Base-by-base conservation (phyloP, 2,888 invertebrate species). In the Scaeva pyrastri region DNA sequence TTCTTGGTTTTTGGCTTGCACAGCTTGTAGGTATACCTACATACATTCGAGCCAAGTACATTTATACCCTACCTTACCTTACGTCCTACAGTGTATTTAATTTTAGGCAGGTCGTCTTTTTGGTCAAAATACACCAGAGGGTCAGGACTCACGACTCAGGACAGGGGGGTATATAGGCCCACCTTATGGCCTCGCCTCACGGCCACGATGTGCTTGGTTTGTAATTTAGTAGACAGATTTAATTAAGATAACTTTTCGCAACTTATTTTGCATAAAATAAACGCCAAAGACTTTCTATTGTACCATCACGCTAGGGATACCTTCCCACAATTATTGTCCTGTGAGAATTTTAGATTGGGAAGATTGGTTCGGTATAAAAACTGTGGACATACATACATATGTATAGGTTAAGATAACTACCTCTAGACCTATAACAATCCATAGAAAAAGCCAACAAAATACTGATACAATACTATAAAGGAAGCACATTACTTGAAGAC, bases 191-290 rank as follows among this genome's bases (percentile, higher is more conserved):
- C 52, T 52, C 23, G 55, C 62, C 62, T 48, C 45, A 55, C 8
- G 12, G 11, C 43, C 74, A 75, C 43, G 58, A 64, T 58, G 71
- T 66, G 70, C 75, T 80, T 72, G 66, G 71, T 66, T 84, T 79
- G 75, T 79, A 75, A 84, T 84, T 84, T 84, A 84, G 74, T 75
- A 71, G 80, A 62, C 64, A 75, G 84, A 84, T 84, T 84, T 84
- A 84, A 84, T 84, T 84, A 84, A 84, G 84, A 84, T 84, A 84
- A 84, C 84, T 84, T 84, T 80, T 80, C 74, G 80, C 80, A 71
- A 80, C 71, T 75, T 84, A 79, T 66, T 84, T 84, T 84, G 80
- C 84, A 84, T 84, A 75, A 21, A 21, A 48, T 48, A 48, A 48
- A 26, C 16, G 19, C 16, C 21, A 31, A 68, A 31, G 68, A 68